Base-by-base conservation (phyloP, 2,888 invertebrate species). In the Sarcophaga variegata region DNA sequence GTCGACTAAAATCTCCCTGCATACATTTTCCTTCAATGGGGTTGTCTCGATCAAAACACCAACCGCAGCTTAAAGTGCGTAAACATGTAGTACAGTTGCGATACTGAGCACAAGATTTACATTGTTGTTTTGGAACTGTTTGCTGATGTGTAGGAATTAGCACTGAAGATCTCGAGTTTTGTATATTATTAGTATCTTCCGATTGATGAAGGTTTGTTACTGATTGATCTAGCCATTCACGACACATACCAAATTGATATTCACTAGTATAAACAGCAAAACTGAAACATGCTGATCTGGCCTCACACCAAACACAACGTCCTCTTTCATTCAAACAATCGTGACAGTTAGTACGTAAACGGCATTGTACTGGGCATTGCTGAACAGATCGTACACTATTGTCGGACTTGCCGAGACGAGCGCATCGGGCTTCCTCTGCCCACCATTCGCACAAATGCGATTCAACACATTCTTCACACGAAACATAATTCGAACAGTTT, bases 251-350 rank as follows among this genome's bases (percentile, higher is more conserved):
- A 93, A 98, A 98, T 92, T 98, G 97, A 93, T 97, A 98, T 91
- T 98, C 97, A 89, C 98, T 97, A 10, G 98, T 98, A 93, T 98
- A 98, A 1, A 98, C 97, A n/a, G 98, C 97, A 93, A 99, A 98
- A 88, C 98, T 97, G 92, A 99, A 98, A 93, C 99, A 99, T 91
- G 97, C 97, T 86, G 96, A 95, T 0, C 97, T 97, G 37, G 98
- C 97, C 92, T 98, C 97, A 93, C 99, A 99, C 99, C 99, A 99
- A 0, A 98, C 98, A 93, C 99, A 99, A 85, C 98, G 95, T 37
- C 97, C 97, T 71, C 95, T 96, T 90, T 97, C 97, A 90, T 97
- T 97, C 75, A 99, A 94, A 91, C 99, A 99, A 78, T 96, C 95
- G 22, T 96, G 96, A 92, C 98, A 98, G 91, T 96, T 96, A 64